phyloP scores from a whole-genome alignment of 1,140 invertebrate genomes.

The Solenopsis fugax region DNA sequence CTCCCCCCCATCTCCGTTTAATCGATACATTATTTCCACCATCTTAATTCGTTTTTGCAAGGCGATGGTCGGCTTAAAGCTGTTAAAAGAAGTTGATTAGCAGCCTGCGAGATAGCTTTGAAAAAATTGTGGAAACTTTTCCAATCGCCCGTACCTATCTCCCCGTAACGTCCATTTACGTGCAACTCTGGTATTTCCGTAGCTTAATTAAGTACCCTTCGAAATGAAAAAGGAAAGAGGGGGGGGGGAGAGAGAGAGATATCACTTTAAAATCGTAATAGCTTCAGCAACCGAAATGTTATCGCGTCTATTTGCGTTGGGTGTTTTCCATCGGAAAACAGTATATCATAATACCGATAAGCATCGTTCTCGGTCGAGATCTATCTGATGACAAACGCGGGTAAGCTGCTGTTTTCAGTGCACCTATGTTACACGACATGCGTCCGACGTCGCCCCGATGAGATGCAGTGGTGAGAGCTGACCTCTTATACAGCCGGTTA shows the following conservation, averaged over 20 bases:
- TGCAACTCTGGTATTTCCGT: slow-evolving; percentile 38
- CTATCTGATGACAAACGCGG: background rate
- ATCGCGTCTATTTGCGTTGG: slow-evolving; percentile 12
- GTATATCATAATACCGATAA: slow-evolving; percentile 32
- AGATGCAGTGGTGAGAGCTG: slow-evolving; percentile 18
- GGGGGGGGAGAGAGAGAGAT: background rate
- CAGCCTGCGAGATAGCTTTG: slow-evolving; percentile 30
- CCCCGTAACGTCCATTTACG: slow-evolving; percentile 45
- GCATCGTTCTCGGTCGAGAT: slow-evolving; percentile 8
- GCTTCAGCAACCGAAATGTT: background rate
- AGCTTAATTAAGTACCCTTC: slow-evolving; percentile 43
- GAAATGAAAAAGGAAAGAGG: background rate
- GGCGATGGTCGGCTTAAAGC: slow-evolving; percentile 6
- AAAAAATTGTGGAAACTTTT: slow-evolving; percentile 55
- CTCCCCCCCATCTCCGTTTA: background rate
- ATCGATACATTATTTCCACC: background rate
- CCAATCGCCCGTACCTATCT: slow-evolving; percentile 47
- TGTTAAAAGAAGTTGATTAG: slow-evolving; percentile 56
- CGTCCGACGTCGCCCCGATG: background rate
- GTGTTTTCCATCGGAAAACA: background rate
- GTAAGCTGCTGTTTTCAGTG: background rate
- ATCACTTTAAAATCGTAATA: slow-evolving; percentile 12
- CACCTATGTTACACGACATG: background rate
- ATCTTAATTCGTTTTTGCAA: background rate
- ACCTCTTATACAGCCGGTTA: slow-evolving; percentile 47